These are phyloP conservation scores for Acridotheres tristis DNA, from an alignment of 2,797 vertebrate species.

Conservation along the genomic window DNA sequence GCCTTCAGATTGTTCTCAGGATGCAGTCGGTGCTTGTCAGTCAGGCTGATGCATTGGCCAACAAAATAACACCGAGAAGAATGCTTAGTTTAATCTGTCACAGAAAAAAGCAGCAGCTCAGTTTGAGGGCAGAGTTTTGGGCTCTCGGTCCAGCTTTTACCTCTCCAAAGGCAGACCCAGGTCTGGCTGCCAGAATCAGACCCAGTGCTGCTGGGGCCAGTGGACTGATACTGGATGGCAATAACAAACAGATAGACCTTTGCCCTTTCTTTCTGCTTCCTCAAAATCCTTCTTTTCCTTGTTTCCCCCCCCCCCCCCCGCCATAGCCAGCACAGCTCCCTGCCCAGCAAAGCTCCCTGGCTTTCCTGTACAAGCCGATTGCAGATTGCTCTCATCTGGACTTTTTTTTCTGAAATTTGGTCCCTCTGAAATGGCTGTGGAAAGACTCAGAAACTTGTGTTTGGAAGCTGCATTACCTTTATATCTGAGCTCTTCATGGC, in stretches of 20 bases:
- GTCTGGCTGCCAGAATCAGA: neutral
- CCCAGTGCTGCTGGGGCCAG: accelerated
- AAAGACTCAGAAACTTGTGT: neutral
- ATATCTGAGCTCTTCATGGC: neutral
- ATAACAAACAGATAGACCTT: neutral
- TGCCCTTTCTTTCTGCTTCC: neutral
- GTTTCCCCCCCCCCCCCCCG: too few relatives aligned
- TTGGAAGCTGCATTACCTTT: neutral
- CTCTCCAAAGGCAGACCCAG: neutral
- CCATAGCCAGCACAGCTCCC: neutral
- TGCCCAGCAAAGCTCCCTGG: neutral
- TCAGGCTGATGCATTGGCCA: slow-evolving; percentile 39
- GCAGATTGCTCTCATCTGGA: neutral
- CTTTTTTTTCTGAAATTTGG: neutral
- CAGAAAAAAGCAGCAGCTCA: neutral
- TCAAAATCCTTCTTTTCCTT: neutral
- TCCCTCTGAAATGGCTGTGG: neutral
- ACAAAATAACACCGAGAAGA: neutral
- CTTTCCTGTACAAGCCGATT: neutral
- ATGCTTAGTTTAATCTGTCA: slow-evolving; percentile 2
- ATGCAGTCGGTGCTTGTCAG: slow-evolving; percentile 36
- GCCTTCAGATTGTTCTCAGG: slow-evolving; percentile 50
- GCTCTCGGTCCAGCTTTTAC: accelerated
- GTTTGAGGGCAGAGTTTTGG: neutral
- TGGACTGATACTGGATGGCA: neutral